phyloP scores from a whole-genome alignment of 2,888 invertebrate species.

The Macaria liturata region DNA sequence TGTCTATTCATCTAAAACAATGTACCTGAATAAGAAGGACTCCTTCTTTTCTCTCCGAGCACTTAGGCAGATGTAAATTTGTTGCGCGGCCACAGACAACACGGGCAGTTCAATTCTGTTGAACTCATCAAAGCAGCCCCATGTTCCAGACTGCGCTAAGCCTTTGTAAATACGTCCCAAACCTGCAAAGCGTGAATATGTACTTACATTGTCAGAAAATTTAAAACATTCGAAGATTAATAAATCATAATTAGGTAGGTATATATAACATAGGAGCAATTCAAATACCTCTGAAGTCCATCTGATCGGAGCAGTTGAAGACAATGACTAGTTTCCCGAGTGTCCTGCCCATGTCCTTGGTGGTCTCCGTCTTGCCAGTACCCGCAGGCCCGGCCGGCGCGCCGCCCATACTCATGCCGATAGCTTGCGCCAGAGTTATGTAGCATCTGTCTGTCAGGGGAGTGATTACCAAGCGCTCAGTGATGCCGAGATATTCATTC shows the following conservation, averaged over 20 bases:
- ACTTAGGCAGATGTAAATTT: slow-evolving; percentile 88
- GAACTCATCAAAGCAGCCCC: slow-evolving; percentile 97
- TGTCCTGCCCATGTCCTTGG: slow-evolving; percentile 95
- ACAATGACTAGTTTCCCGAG: slow-evolving; percentile 95
- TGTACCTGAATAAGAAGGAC: slow-evolving; percentile 86
- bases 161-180: slow-evolving; percentile 89
- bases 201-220: too few relatives aligned
- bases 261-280: too few relatives aligned
- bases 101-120: slow-evolving; percentile 95
- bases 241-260: too few relatives aligned
- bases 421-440: slow-evolving; percentile 94
- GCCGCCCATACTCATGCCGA: slow-evolving; percentile 94
- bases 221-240: too few relatives aligned
- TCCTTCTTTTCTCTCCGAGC: slow-evolving; percentile 85
- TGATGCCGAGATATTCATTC: slow-evolving; percentile 94
- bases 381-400: slow-evolving; percentile 97
- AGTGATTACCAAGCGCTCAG: slow-evolving; percentile 94
- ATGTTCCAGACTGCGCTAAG: slow-evolving; percentile 93
- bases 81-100: slow-evolving; percentile 95
- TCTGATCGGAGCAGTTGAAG: slow-evolving; percentile 96
- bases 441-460: slow-evolving; percentile 96
- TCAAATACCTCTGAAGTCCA: slow-evolving; percentile 91
- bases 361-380: slow-evolving; percentile 96
- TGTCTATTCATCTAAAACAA: not conserved
- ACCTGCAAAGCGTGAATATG: slow-evolving; percentile 49